Conservation (phyloP, 2,113 vertebrate species). For the Pluvianellus socialis region DNA sequence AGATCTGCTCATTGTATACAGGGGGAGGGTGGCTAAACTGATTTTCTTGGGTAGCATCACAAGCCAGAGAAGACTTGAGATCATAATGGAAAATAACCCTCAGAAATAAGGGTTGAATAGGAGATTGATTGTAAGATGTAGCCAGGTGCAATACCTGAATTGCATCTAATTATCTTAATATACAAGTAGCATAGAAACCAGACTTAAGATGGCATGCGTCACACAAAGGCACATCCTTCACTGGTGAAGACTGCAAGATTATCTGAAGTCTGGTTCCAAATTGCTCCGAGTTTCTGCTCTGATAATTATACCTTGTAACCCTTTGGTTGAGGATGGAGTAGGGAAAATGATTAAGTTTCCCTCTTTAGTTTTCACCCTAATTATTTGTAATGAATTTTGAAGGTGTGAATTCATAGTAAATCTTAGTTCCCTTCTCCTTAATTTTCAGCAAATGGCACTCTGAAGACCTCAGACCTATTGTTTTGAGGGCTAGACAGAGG, state of each 20-base stretch:
- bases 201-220: neutral
- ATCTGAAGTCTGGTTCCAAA: neutral
- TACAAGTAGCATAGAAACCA: neutral
- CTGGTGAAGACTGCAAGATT: neutral
- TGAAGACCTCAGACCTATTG: neutral
- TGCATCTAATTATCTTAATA: neutral
- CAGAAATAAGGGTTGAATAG: neutral
- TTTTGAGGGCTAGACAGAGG: neutral
- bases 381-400: neutral
- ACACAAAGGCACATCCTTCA: neutral
- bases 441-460: neutral
- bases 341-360: neutral
- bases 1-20: neutral
- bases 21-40: neutral
- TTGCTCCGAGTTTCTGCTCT: neutral
- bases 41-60: neutral
- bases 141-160: neutral
- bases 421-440: neutral
- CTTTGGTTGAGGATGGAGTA: neutral
- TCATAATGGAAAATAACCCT: neutral
- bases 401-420: neutral
- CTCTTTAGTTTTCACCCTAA: neutral
- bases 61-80: neutral
- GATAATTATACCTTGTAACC: neutral
- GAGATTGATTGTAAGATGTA: neutral